Base-by-base conservation (phyloP, 1,140 invertebrate genomes). In the Heliconius eleuchia region DNA sequence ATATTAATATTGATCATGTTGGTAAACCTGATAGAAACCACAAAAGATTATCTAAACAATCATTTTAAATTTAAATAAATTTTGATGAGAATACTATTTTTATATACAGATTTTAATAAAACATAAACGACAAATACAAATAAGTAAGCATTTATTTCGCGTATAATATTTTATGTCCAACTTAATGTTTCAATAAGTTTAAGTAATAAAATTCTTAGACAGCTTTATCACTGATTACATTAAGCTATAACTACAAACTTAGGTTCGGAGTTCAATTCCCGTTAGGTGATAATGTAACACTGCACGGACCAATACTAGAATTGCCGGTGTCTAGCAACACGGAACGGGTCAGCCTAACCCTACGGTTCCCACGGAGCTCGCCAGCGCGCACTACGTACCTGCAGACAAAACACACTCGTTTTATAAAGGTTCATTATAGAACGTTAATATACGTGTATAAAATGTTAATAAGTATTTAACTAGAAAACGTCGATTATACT, bases 321-420 rank as follows among this genome's bases (percentile, higher is more conserved):
- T 72, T 72, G 42, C 71, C n/a, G 30, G 71, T 34, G 30, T 72
- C 30, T 39, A 72, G 34, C 34, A 72, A 72, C n/a, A 72, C 34
- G 39, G 39, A 72, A 72, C 71, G 60, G 27, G 60, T 16, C 27
- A 66, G 13, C 16, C 34, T 39, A 72, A 72, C 71, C 71, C 39
- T 72, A 72, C 37, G 60, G 74, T 76, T 76, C 74, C 74, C 74
- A 76, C 74, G 74, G 74, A 39, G 60, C 74, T 71, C 57, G 74
- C 11, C 74, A 76, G 66, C 74, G 74, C 46, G 74, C 74, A 76
- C 39, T 57, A 76, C 74, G 74, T 76, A 76, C 74, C 74, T 76
- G 74, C 42, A 76, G 74, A 76, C 74, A 76, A 76, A 70, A 76
- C 57, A 27, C 42, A 76, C n/a, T 27, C 1, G 60, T 66, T 66